Evolutionary conservation across 2,888 invertebrate genomes (phyloP).

Genomic region (Achlya flavicornis): DNA sequence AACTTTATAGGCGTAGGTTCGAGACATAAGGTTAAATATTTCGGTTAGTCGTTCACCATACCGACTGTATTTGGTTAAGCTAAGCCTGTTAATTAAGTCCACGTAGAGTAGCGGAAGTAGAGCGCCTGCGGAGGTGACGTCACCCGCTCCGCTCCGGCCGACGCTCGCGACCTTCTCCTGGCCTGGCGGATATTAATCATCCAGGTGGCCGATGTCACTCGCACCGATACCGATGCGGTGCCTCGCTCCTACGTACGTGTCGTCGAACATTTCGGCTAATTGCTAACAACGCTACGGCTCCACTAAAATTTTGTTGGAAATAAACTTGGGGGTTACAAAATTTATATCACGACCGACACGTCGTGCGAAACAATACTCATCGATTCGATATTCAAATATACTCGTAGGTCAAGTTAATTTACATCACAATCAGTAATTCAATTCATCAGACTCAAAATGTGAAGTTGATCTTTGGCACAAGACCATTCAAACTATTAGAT

Average conservation of each 20-base stretch:
- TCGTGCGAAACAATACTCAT: background rate
- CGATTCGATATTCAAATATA: too few relatives aligned
- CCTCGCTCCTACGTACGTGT: constrained; percentile 33
- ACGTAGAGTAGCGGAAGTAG: constrained; percentile 69
- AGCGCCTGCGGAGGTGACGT: constrained; percentile 75
- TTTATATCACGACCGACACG: background rate
- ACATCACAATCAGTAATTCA: too few relatives aligned
- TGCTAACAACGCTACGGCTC: constrained; percentile 47
- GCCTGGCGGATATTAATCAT: constrained; percentile 80
- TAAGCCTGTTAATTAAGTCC: constrained; percentile 49
- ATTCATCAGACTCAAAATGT: too few relatives aligned
- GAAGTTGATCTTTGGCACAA: too few relatives aligned
- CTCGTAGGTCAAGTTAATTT: too few relatives aligned
- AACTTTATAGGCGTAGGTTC: background rate
- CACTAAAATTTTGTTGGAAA: background rate
- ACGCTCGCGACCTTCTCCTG: constrained; percentile 68
- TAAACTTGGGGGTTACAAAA: background rate
- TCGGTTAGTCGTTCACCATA: background rate
- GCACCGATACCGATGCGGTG: constrained; percentile 32
- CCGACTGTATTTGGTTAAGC: constrained; percentile 12
- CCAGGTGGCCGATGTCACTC: constrained; percentile 61
- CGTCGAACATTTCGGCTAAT: constrained; percentile 52
- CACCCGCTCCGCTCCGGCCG: constrained; percentile 55
- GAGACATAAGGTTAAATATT: background rate
- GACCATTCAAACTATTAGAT: too few relatives aligned